A percentile compares a stretch with the other conserved stretches of the same genome.
phyloP scores from a whole-genome alignment of 2,797 vertebrate genomes.

The Macroramphosus scolopax region DNA sequence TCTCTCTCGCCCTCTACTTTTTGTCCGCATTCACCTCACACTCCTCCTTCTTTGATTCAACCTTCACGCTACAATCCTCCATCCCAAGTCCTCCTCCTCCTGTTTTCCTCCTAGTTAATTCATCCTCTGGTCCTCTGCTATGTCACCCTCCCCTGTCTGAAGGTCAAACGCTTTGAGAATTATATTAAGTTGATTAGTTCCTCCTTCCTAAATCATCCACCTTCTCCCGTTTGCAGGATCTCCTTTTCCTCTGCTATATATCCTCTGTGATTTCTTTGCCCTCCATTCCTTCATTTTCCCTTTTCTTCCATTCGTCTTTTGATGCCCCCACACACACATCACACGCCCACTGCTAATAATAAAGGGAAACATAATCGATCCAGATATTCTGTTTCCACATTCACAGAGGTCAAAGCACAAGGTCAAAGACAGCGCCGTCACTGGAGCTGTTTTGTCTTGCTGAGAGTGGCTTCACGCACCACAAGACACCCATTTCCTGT shows the following conservation, averaged over 20 bases:
- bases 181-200: conserved; percentile 19
- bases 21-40: conserved; percentile 4
- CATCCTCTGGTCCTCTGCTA: conserved; percentile 6
- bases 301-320: not conserved
- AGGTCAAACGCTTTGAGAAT: conserved; percentile 25
- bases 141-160: conserved; percentile 31
- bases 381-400: conserved; percentile 39
- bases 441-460: conserved; percentile 20
- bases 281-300: not conserved
- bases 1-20: conserved; percentile 1
- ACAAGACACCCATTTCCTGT: conserved; percentile 1
- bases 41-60: conserved; percentile 26
- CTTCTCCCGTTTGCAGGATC: not conserved
- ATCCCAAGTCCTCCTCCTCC: conserved; percentile 8
- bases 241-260: not conserved
- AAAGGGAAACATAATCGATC: conserved; percentile 38
- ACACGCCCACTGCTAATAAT: no score
- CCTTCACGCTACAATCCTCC: conserved; percentile 27
- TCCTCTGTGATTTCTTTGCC: not conserved
- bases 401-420: conserved; percentile 41
- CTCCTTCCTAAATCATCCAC: conserved; percentile 8
- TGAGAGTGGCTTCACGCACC: conserved; percentile 3
- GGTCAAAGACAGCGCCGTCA: conserved; percentile 24
- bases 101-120: conserved; percentile 6
- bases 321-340: no score